These are phyloP conservation scores for Tychaedon coryphoeus DNA, from an alignment of 2,113 vertebrate genomes.

Conservation along the genomic window DNA sequence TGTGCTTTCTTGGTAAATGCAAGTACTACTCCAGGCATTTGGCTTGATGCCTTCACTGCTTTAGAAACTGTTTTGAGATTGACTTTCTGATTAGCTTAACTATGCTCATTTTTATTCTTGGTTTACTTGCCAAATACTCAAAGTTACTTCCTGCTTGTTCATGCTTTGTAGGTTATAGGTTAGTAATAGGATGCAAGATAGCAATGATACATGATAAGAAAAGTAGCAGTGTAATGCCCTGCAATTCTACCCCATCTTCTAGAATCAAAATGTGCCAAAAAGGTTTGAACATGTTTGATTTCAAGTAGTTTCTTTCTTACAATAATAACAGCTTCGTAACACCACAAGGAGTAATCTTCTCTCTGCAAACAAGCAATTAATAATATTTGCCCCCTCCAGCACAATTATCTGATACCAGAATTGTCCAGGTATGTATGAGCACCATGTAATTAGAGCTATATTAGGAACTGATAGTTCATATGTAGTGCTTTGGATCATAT, in stretches of 20 bases:
- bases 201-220: neutral
- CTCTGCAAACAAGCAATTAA: neutral
- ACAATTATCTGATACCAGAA: neutral
- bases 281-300: neutral
- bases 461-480: neutral
- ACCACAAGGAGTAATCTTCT: neutral
- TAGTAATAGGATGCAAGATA: neutral
- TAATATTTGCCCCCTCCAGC: neutral
- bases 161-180: neutral
- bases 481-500: neutral
- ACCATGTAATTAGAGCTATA: neutral
- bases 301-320: neutral
- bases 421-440: neutral
- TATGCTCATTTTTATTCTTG: neutral
- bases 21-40: neutral
- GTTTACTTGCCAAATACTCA: neutral
- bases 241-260: neutral
- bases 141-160: neutral
- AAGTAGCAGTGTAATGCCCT: neutral
- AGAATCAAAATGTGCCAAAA: neutral
- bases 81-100: neutral
- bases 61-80: neutral
- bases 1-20: neutral
- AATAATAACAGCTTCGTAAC: neutral
- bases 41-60: neutral